These are phyloP conservation scores for Dolichomitus sp. DNA, from an alignment of 2,888 invertebrate genomes.

Conservation along the genomic window DNA sequence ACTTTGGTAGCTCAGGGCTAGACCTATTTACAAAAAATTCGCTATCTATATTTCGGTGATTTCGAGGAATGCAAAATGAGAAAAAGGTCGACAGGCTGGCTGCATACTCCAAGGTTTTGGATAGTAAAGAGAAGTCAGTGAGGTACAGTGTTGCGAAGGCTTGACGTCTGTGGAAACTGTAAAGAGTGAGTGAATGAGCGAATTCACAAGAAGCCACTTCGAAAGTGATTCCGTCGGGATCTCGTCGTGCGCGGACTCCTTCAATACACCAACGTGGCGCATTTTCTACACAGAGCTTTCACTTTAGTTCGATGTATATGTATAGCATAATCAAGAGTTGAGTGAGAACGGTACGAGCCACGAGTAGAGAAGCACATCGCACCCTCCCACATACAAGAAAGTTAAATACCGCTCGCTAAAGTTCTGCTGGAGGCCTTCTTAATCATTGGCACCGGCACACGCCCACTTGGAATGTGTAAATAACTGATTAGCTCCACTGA, in stretches of 20 bases:
- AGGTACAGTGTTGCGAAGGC: constrained; percentile 27
- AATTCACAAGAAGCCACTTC: constrained; percentile 69
- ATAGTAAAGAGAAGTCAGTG: constrained; percentile 14
- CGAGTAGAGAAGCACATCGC: constrained; percentile 31
- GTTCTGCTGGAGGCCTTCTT: constrained; percentile 75
- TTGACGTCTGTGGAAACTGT: constrained; percentile 57
- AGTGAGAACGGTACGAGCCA: constrained; percentile 33
- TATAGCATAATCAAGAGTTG: constrained; percentile 35
- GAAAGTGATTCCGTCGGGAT: constrained; percentile 71
- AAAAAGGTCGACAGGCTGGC: neutral
- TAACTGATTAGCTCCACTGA: constrained; percentile 79
- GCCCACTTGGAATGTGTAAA: constrained; percentile 82
- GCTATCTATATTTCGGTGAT: neutral
- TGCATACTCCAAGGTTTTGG: constrained; percentile 7
- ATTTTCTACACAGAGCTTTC: constrained; percentile 56
- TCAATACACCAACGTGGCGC: constrained; percentile 9
- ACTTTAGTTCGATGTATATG: constrained; percentile 34
- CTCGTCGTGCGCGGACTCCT: constrained; percentile 42
- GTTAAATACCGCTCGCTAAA: constrained; percentile 80
- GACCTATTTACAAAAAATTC: neutral
- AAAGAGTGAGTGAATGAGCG: constrained; percentile 58
- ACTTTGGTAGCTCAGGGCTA: neutral
- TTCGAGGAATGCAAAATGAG: neutral
- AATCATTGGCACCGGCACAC: constrained; percentile 82
- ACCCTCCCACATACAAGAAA: constrained; percentile 68